Evolutionary conservation across 2,797 vertebrate genomes (phyloP).

Genomic region (Myripristis jacobus): DNA sequence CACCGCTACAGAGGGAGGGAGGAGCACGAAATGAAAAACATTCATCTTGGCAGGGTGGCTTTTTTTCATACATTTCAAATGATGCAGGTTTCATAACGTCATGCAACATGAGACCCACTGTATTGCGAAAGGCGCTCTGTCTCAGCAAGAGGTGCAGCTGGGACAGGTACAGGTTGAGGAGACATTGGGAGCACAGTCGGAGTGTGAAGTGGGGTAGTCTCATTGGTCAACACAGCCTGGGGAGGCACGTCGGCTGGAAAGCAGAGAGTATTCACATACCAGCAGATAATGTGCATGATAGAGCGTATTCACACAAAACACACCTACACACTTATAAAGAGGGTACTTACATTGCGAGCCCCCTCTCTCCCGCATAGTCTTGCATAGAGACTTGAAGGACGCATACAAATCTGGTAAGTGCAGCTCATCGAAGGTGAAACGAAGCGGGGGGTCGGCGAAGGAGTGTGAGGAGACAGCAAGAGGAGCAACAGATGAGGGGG

Average conservation of each 20-base stretch:
- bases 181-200: slow-evolving; percentile 82
- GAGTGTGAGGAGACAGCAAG: slow-evolving; percentile 41
- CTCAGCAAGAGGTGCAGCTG: slow-evolving; percentile 57
- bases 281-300: neutral
- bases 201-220: slow-evolving; percentile 84
- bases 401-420: slow-evolving; percentile 94
- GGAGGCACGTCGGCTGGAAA: slow-evolving; percentile 77
- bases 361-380: slow-evolving; percentile 93
- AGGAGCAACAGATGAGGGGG: slow-evolving; percentile 15
- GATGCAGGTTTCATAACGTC: neutral
- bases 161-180: slow-evolving; percentile 62
- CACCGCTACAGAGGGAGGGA: slow-evolving; percentile 80
- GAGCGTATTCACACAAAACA: neutral
- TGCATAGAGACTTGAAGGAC: slow-evolving; percentile 96
- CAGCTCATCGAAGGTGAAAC: slow-evolving; percentile 95
- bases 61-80: neutral
- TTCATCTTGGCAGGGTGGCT: neutral
- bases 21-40: slow-evolving; percentile 31
- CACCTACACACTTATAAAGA: neutral
- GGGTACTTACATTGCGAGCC: slow-evolving; percentile 84
- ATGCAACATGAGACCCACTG: slow-evolving; percentile 67
- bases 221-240: slow-evolving; percentile 58
- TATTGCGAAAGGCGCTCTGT: slow-evolving; percentile 66
- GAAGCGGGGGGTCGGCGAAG: slow-evolving; percentile 70
- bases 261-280: neutral